Base-by-base conservation (phyloP, 2,888 invertebrate species). In the Ceraclea dissimilis region DNA sequence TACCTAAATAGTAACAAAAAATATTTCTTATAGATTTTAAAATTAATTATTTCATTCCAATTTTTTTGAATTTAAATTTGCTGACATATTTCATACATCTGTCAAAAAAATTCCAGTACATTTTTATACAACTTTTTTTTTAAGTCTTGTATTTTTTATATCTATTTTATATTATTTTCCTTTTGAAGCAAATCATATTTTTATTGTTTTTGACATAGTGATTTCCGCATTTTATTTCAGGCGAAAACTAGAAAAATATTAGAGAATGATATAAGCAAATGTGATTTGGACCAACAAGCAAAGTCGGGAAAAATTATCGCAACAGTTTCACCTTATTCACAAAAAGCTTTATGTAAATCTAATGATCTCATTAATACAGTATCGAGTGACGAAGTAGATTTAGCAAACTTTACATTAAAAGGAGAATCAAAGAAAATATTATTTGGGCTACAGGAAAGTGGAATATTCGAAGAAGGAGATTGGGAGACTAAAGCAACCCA, bases 401-500 rank as follows among this genome's bases (percentile, higher is more conserved):
- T 50, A 51, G 67, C 76, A 49, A 76, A 76, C 62, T 39, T 13
- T 16, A 75, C 74, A 63, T 73, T 73, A 62, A 69, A 67, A 58
- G 75, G 76, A 60, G 77, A 77, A 58, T 58, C 62, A 11, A 74
- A 70, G 67, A 81, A 72, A 70, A 79, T 75, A 63, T 76, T 68
- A 62, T 80, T 75, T 65, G 74, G 83, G 65, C 72, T 87, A 22
- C 86, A 86, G 66, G 87, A 87, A 66, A 86, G 86, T 65, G 87
- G 87, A 21, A 86, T 87, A 63, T 87, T 86, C 65, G 86, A 85
- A 65, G 83, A 76, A 48, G 79, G 73, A 26, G 79, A 78, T 63
- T 73, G 75, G 56, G 75, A 75, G 60, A 69, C 70, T 44, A 75
- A 70, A 60, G 66, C 72, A 61, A 81, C 81, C 59, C 81, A 82